A percentile compares a stretch with the other conserved stretches of the same genome.
Conservation (phyloP, 2,113 vertebrate genomes). For the Heteronetta atricapilla region DNA sequence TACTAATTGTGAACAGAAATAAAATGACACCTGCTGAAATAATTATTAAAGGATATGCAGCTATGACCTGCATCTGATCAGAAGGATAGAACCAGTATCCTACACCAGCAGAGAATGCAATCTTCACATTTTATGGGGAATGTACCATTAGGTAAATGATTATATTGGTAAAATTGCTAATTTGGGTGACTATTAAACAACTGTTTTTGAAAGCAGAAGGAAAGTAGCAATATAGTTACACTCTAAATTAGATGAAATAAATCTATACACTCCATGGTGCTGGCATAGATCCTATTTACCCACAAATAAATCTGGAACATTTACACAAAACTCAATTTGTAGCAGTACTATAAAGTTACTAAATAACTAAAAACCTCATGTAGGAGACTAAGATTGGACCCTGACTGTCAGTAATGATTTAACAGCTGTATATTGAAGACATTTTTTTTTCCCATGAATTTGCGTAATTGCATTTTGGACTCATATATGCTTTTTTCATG, state of each 20-base stretch:
- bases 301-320: background rate
- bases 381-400: background rate
- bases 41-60: conserved; percentile 18
- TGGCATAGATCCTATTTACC: background rate
- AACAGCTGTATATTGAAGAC: background rate
- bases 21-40: conserved; percentile 49
- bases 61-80: conserved; percentile 9
- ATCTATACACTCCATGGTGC: background rate
- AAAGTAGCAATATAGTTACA: background rate
- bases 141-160: background rate
- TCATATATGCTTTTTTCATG: background rate
- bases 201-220: background rate
- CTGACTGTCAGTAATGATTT: background rate
- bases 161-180: background rate
- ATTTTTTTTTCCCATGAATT: background rate
- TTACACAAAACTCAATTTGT: background rate
- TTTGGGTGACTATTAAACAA: background rate
- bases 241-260: background rate
- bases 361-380: background rate
- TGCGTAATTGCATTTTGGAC: background rate
- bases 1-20: conserved; percentile 43
- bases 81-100: background rate
- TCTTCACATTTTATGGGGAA: background rate
- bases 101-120: background rate
- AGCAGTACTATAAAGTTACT: background rate